Base-by-base conservation (phyloP, 2,113 vertebrate species). In the Caretta caretta region DNA sequence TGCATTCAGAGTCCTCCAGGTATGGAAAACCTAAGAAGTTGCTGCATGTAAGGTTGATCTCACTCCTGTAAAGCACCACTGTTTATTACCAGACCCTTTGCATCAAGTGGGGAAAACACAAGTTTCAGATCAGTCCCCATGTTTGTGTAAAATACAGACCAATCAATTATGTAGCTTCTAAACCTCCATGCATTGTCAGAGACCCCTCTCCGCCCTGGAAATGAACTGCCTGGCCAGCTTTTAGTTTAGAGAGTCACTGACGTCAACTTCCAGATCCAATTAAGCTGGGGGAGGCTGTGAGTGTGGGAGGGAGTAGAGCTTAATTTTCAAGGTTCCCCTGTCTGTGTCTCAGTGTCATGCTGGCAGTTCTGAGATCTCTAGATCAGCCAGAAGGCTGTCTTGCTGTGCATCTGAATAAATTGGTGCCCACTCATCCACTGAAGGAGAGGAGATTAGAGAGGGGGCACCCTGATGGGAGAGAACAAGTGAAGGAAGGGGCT, bases 1-100 rank as follows among this genome's bases (percentile, higher is more conserved):
- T 85, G 99, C 99, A 35, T 99, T 99, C 98, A 98, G 99, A 97
- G 99, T 99, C 88, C 98, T 99, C 90, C 99, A 99, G 99, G 99
- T 99, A 98, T 93, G 97, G 84, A 89, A 93, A 89, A 38, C 35
- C 54, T 90, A 20, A 50, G 42, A 11, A 88, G 3, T 75, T 82
- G 56, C 54, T 88, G 72, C 6, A 13, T 65, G 90, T 46, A 20
- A 90, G 14, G 38, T 50, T 49, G 7, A 27, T 93, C 65, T 3
- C 65, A 72, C 29, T 31, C 13, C 31, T 90, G 35, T 85, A 92
- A 91, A 80, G 50, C 72, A 53, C n/a, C 72, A 1, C 78, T 78
- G 13, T 72, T 82, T 84, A 92, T 83, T 46, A 80, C 24, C 87
- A 88, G 3, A 19, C 2, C 35, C n/a, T 11, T 72, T 72, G 76